These are phyloP conservation scores for Apaloderma vittatum DNA, from an alignment of 2,113 vertebrate genomes.

Conservation along the genomic window DNA sequence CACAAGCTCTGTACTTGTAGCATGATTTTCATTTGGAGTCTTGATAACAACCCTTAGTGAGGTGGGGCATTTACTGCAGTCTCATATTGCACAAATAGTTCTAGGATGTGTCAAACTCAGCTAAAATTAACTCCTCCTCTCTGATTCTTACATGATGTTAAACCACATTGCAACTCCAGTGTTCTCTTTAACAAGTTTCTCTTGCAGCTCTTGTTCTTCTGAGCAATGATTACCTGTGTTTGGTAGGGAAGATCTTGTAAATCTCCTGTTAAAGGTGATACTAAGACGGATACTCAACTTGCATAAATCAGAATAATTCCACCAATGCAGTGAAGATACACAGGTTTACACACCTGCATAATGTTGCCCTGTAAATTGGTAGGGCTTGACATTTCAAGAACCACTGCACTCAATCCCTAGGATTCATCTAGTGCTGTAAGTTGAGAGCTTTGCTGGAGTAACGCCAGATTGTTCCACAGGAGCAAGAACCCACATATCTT, in stretches of 20 bases:
- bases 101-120: not conserved
- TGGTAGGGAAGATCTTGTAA: not conserved
- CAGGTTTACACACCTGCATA: not conserved
- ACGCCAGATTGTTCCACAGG: not conserved
- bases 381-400: not conserved
- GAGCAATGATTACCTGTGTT: not conserved
- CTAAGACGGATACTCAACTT: not conserved
- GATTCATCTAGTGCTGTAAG: not conserved
- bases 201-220: not conserved
- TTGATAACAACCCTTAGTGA: rapidly evolving
- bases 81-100: not conserved
- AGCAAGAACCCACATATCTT: not conserved
- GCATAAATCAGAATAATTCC: not conserved
- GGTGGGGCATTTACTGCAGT: not conserved
- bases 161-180: not conserved
- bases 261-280: not conserved
- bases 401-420: not conserved
- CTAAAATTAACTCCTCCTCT: not conserved
- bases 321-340: not conserved
- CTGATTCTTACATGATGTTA: not conserved
- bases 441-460: not conserved
- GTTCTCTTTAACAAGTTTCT: not conserved
- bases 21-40: not conserved
- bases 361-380: not conserved
- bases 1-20: not conserved